Conservation (phyloP, 2,888 invertebrate species). For the Lydus trimaculatus region DNA sequence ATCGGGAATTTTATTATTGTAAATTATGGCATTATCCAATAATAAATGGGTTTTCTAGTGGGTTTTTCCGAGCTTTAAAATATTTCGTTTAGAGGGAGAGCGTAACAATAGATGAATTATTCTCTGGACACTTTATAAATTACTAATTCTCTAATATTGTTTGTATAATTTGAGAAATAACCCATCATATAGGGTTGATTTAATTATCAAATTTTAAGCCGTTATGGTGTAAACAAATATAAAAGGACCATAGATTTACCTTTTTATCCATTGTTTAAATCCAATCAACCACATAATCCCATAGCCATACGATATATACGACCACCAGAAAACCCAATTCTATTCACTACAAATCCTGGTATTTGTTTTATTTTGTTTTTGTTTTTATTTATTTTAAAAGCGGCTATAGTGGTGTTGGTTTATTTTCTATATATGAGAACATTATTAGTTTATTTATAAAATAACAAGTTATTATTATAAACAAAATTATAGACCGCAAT, state of each 20-base stretch:
- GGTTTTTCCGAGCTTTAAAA: slow-evolving; percentile 17
- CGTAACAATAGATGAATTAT: slow-evolving; percentile 5
- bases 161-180: slow-evolving; percentile 6
- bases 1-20: slow-evolving; percentile 6
- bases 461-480: no score
- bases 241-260: slow-evolving; percentile 15
- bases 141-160: slow-evolving; percentile 12
- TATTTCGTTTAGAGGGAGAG: slow-evolving; percentile 10
- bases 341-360: not conserved
- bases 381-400: no score
- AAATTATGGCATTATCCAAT: slow-evolving; percentile 20
- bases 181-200: not conserved
- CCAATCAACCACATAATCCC: slow-evolving; percentile 21
- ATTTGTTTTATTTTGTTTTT: not conserved
- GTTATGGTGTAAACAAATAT: not conserved
- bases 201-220: not conserved
- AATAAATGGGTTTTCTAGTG: slow-evolving; percentile 18
- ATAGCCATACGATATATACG: slow-evolving; percentile 12
- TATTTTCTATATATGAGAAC: not conserved
- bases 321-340: slow-evolving; percentile 3
- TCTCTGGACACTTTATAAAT: slow-evolving; percentile 15
- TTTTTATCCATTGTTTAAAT: slow-evolving; percentile 20
- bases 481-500: not conserved
- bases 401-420: no score
- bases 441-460: not conserved